These are phyloP conservation scores for Macrophya annulata DNA, from an alignment of 2,888 invertebrate species.

Conservation along the genomic window DNA sequence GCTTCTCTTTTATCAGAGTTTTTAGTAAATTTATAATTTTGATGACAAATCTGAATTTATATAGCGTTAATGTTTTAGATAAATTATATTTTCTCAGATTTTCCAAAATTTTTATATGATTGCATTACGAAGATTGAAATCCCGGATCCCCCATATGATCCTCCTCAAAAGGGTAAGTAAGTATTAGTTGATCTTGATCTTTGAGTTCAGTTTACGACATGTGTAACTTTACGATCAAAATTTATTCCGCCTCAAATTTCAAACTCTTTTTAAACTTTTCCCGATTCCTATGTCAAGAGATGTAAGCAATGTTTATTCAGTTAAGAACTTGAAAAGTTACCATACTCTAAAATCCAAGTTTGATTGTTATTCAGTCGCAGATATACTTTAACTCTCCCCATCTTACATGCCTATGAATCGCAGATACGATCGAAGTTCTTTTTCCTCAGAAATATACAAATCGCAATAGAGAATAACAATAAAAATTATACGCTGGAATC, in stretches of 20 bases:
- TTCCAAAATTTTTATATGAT: not conserved
- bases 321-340: not conserved
- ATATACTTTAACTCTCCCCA: not conserved
- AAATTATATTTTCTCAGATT: not conserved
- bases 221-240: not conserved
- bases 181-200: not conserved
- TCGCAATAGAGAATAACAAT: not conserved
- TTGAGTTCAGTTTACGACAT: not conserved
- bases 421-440: not conserved
- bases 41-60: not conserved
- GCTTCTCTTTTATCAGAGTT: not conserved
- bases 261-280: not conserved
- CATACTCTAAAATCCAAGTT: not conserved
- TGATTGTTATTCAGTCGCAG: conserved; percentile 16
- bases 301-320: not conserved
- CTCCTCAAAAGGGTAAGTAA: not conserved
- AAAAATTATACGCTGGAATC: not conserved
- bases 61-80: not conserved
- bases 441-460: not conserved
- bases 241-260: not conserved
- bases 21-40: not conserved
- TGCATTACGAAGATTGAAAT: not conserved
- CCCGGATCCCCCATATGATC: not conserved
- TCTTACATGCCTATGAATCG: not conserved
- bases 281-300: not conserved